These are phyloP conservation scores for Cygnus olor DNA, from an alignment of 2,797 vertebrate genomes.

Conservation along the genomic window DNA sequence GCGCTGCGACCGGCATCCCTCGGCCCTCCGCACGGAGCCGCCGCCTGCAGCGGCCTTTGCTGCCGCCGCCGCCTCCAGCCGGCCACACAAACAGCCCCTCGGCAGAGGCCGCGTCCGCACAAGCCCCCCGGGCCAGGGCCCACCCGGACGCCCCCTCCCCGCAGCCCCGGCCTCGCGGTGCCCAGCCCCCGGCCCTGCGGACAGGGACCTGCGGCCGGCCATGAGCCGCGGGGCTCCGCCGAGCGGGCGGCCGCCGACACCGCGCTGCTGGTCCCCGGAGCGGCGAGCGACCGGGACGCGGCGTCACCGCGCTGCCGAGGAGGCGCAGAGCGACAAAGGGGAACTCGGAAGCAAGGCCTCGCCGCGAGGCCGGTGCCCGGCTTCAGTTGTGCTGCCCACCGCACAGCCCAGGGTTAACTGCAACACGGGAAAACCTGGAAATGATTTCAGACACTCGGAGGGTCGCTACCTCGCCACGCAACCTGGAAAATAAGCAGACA, in stretches of 20 bases:
- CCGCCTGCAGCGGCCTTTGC: too few relatives aligned
- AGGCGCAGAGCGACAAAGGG: not conserved
- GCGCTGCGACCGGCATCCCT: too few relatives aligned
- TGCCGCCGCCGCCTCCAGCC: too few relatives aligned
- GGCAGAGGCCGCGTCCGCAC: too few relatives aligned
- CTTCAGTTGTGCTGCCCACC: not conserved
- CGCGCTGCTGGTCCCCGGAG: accelerated
- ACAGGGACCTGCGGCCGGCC: not conserved
- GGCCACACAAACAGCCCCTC: too few relatives aligned
- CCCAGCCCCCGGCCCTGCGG: not conserved
- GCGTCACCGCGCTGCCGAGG: not conserved
- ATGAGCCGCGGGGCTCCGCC: not conserved
- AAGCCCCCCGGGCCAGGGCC: too few relatives aligned
- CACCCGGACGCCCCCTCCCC: too few relatives aligned
- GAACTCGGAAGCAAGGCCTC: not conserved
- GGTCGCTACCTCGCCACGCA: not conserved
- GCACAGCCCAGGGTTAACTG: not conserved
- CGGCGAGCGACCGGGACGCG: not conserved
- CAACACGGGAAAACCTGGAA: not conserved
- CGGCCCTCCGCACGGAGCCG: too few relatives aligned
- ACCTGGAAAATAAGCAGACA: not conserved
- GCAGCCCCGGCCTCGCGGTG: too few relatives aligned
- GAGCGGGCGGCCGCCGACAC: not conserved
- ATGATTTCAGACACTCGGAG: not conserved
- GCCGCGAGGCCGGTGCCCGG: not conserved